Evolutionary conservation across 1,140 invertebrate species (phyloP).

Genomic region (Bombyx mori): ASM3026992v2 NC_085119.1:8428501-8429000

Average conservation of each 20-base stretch:
- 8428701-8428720: too few species aligned
- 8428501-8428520: too few species aligned
- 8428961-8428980: conserved; percentile 51
- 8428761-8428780: not conserved
- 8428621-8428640: too few species aligned
- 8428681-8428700: too few species aligned
- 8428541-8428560: too few species aligned
- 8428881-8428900: conserved; percentile 50
- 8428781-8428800: not conserved
- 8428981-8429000: not conserved
- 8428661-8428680: too few species aligned
- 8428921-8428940: conserved; percentile 53
- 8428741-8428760: not conserved
- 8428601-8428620: too few species aligned
- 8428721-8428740: too few species aligned
- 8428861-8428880: conserved; percentile 25
- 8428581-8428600: too few species aligned
- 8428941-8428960: conserved; percentile 25
- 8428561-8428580: too few species aligned
- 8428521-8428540: too few species aligned
- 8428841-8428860: conserved; percentile 43
- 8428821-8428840: conserved; percentile 37
- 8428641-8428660: too few species aligned
- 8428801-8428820: conserved; percentile 26
- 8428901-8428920: conserved; percentile 40